Base-by-base conservation (phyloP, 2,888 invertebrate genomes). In the Gasteruption jaculator region DNA sequence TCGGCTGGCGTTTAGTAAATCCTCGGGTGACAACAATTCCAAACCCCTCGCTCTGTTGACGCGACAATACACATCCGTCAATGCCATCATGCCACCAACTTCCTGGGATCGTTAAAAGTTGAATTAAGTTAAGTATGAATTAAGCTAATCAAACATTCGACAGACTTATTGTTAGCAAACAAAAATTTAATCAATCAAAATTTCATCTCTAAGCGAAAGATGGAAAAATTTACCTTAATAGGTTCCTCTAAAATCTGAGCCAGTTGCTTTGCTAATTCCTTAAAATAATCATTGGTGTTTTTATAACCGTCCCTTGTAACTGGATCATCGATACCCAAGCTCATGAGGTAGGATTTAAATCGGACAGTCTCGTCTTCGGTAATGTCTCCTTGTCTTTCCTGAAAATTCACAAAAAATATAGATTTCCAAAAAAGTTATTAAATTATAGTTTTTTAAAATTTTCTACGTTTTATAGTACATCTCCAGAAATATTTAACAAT, bases 281-380 rank as follows among this genome's bases (percentile, higher is more conserved):
- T 76, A 66, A 87, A 91, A 70, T 93, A 97, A 48, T 86, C 85
- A 10, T 83, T 83, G 50, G 91, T 90, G 39, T 85, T 86, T 62
- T 88, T 86, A 63, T 85, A 92, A 8, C 88, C 81, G 60, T 91
- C 91, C 62, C 94, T 81, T 0, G 96, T 97, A 0, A 97, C 97
- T 1, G 97, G 97, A 75, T 99, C 96, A 62, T 93, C 92, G 52
- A 99, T 94, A 55, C 99, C 99, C 60, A 99, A 78, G 68, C 95
- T 96, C 74, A 99, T 80, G 33, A 99, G 75, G 68, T 97, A 95
- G 0, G 95, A 87, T 68, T 97, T 96, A 68, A 99, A 97, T 57
- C 86, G 81, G 4, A 95, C 82, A 6, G 97, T 97, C 75, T 97
- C 97, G 74, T 99, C 96, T 71, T 96, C 94, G 3, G 92, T 91